Conservation (phyloP, 2,888 invertebrate species). For the Xylota sylvarum region DNA sequence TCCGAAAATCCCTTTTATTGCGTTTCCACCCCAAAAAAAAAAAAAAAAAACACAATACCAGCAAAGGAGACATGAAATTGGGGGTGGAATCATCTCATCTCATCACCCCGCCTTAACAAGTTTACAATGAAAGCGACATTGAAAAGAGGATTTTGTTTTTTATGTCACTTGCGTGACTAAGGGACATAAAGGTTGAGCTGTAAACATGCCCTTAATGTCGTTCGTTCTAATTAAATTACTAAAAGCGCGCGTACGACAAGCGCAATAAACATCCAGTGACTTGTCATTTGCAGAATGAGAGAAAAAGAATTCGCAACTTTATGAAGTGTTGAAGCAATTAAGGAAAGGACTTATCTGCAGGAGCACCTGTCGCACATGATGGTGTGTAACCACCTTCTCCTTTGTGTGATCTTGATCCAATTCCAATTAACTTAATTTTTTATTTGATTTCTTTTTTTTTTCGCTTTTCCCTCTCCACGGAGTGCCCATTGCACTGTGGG, state of each 20-base stretch:
- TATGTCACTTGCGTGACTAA: constrained; percentile 51
- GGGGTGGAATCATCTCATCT: constrained; percentile 17
- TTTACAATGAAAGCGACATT: constrained; percentile 37
- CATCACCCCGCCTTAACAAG: constrained; percentile 21
- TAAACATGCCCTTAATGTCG: constrained; percentile 57
- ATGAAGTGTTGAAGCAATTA: constrained; percentile 67
- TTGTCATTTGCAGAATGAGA: constrained; percentile 8
- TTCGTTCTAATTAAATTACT: constrained; percentile 67
- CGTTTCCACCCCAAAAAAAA: constrained; percentile 2
- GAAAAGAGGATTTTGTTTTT: constrained; percentile 37
- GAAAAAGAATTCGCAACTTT: constrained; percentile 39
- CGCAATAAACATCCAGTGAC: constrained; percentile 33
- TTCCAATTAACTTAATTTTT: constrained; percentile 73
- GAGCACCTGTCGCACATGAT: constrained; percentile 62
- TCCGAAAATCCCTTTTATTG: constrained; percentile 55
- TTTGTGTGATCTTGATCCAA: constrained; percentile 65
- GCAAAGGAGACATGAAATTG: constrained; percentile 8
- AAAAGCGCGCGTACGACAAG: constrained; percentile 32
- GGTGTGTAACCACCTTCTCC: background rate
- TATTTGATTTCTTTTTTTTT: constrained; percentile 38
- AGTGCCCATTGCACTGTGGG: background rate
- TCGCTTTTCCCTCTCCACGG: background rate
- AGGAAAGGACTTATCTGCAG: constrained; percentile 44
- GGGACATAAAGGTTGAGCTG: constrained; percentile 42
- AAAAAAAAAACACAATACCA: background rate